These are phyloP conservation scores for Heliconius melpomene DNA, from an alignment of 1,140 invertebrate species.

Conservation along the genomic window DNA sequence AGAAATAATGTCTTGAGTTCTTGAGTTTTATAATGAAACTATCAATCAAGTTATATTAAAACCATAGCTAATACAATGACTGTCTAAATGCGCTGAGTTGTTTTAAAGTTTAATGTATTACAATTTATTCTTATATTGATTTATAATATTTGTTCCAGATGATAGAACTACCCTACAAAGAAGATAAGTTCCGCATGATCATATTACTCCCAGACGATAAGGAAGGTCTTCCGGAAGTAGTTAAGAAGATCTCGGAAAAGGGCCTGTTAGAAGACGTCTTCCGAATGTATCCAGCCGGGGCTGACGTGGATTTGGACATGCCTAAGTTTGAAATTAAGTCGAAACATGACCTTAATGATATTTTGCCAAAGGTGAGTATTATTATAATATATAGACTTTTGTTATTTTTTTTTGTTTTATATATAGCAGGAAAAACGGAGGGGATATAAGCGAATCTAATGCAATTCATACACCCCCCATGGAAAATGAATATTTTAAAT, in stretches of 20 bases:
- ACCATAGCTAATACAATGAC: no score
- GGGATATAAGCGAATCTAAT: no score
- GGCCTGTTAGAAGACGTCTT: conserved; percentile 48
- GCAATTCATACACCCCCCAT: no score
- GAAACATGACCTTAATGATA: conserved; percentile 44
- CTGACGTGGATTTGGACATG: conserved; percentile 44
- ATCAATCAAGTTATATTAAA: no score
- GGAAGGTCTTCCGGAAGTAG: conserved; percentile 46
- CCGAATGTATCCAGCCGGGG: conserved; percentile 30
- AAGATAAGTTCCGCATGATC: conserved; percentile 55
- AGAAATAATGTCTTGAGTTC: no score
- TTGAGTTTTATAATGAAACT: no score
- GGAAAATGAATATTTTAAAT: no score
- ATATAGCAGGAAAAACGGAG: no score
- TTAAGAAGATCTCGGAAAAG: conserved; percentile 46
- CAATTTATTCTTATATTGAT: no score
- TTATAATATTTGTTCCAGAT: conserved; percentile 37
- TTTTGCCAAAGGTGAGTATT: conserved; percentile 48
- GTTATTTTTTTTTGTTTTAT: not conserved
- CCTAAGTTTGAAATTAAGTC: conserved; percentile 54
- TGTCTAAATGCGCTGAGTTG: no score
- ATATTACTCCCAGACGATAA: conserved; percentile 51
- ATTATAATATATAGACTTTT: not conserved
- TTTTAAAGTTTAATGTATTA: no score
- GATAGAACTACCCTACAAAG: conserved; percentile 55